Evolutionary conservation across 2,797 vertebrate genomes (phyloP), one percentile per base, ranked within the genome.

Genomic region (Onychomys leucogaster): DNA sequence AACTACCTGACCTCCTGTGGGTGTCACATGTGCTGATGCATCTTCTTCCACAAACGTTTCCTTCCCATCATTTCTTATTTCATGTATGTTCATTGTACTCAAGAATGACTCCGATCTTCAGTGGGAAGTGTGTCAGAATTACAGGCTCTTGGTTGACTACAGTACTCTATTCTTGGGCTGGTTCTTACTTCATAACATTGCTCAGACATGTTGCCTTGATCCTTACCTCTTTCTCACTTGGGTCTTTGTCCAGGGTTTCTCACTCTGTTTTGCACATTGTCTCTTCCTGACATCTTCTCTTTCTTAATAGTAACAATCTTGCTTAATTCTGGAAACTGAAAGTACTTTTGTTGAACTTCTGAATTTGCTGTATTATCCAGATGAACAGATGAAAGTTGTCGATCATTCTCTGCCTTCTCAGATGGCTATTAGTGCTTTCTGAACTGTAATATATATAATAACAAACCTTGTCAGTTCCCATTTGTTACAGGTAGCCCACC

Each of bases 371-470:
- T 85, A 16, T 29, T 89, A 67, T 32, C 49, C 21, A 76, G 13
- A n/a, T 65, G 55, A 89, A 77, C 65, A n/a, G 43, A 69, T 49
- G n/a, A 94, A 93, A 69, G 29, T 82, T 82, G 43, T 27, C 13
- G 76, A 55, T 97, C n/a, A 61, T 84, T 89, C n/a, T 77, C 27
- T 81, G 32, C 93, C 52, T 86, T 94, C 80, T 71, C n/a, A 65
- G 29, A 76, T 29, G 14, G 80, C 37, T 76, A 49, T 41, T 85
- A 78, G 89, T 11, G 16, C 46, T 5, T n/a, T 75, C 82, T 43
- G 6, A 55, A 63, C 16, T 86, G 17, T 12, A 19, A 29, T 12
- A 57, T 27, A 29, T 12, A 57, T 29, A 2, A 29, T 23, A 67
- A 69, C 12, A 73, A 55, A 78, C 2, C 27, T 41, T 55, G 21